Evolutionary conservation across 37 sponge, comb jelly and placozoan species (phyloP).

Genomic region (Cliona cf. orientalis): DNA sequence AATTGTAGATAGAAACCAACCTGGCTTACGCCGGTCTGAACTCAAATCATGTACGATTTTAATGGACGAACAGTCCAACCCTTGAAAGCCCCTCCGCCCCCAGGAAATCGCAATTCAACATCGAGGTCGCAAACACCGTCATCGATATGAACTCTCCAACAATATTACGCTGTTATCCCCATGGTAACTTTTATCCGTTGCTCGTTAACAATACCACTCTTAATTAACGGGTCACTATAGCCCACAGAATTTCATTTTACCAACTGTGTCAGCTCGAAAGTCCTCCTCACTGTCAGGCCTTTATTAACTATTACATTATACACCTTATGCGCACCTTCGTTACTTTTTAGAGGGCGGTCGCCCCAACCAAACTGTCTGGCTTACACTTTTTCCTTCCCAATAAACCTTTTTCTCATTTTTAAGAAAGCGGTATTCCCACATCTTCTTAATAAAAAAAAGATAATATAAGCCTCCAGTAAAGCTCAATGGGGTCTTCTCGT

Average conservation of each 20-base stretch:
- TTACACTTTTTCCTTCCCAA: constrained; percentile 50
- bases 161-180: constrained; percentile 96
- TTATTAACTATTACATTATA: constrained; percentile 49
- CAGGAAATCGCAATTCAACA: constrained; percentile 95
- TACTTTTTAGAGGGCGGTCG: constrained; percentile 90
- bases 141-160: constrained; percentile 87
- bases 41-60: constrained; percentile 94
- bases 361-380: constrained; percentile 92
- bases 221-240: constrained; percentile 86
- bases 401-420: neutral
- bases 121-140: constrained; percentile 96
- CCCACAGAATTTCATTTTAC: constrained; percentile 44
- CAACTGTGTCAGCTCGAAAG: constrained; percentile 80
- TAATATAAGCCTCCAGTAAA: constrained; percentile 88
- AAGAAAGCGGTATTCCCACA: neutral
- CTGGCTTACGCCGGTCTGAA: constrained; percentile 92
- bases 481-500: constrained; percentile 96
- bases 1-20: constrained; percentile 93
- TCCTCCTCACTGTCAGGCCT: constrained; percentile 81
- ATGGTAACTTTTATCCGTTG: constrained; percentile 92
- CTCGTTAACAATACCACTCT: constrained; percentile 78
- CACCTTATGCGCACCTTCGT: constrained; percentile 82
- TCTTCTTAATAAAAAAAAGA: constrained; percentile 41
- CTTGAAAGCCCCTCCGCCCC: constrained; percentile 83
- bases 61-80: constrained; percentile 93